These are phyloP conservation scores for Spea hammondii DNA, from an alignment of 2,797 vertebrate genomes.

Conservation along the genomic window DNA sequence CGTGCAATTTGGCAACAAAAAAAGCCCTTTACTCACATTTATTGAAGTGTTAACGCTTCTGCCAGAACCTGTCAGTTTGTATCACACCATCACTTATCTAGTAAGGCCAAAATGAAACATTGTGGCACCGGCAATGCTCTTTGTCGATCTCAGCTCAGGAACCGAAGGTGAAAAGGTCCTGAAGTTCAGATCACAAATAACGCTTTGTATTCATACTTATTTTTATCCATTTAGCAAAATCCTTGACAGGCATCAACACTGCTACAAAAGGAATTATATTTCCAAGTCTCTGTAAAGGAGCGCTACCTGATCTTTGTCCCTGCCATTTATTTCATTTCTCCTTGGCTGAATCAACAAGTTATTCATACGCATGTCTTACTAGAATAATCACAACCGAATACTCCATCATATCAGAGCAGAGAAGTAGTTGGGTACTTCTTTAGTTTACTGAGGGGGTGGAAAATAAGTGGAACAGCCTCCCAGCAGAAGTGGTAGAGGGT, in stretches of 20 bases:
- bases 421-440: no score
- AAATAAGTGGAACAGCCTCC: no score
- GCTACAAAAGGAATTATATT: constrained; percentile 1
- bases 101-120: constrained; percentile 32
- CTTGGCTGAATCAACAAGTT: neutral
- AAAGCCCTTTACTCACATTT: neutral
- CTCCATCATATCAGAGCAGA: no score
- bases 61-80: constrained; percentile 22
- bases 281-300: neutral
- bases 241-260: constrained; percentile 13
- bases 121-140: constrained; percentile 24
- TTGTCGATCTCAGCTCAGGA: constrained; percentile 22
- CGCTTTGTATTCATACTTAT: neutral
- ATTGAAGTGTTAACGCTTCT: constrained; percentile 30
- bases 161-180: constrained; percentile 28
- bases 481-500: no score
- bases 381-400: no score
- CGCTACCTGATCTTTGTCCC: neutral
- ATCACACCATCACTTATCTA: constrained; percentile 31
- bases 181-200: neutral
- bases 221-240: neutral
- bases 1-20: constrained; percentile 13
- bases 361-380: neutral
- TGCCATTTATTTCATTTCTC: neutral
- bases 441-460: no score